Evolutionary conservation across 23 tunicate genomes (phyloP), one percentile per base, ranked within the genome.

Genomic region (Botrylloides violaceus): DNA sequence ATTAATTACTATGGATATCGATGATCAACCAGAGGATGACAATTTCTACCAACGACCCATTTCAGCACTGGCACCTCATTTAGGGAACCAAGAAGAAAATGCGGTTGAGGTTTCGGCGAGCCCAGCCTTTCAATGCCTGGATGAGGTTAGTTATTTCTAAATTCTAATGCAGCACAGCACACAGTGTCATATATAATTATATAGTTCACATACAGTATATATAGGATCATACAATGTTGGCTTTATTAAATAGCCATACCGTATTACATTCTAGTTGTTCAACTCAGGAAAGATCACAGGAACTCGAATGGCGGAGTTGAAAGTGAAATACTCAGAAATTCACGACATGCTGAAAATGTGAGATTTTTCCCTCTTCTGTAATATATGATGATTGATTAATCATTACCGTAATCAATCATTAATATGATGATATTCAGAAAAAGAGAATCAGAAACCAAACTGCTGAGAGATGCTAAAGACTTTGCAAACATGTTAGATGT

Each of bases 41-140:
- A 25, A 25, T 21, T 43, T 15, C 15, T 85, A 87, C 38, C 76
- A 76, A 29, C 76, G 88, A 38, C 96, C 96, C 12, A 88, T 88
- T 56, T 88, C 96, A 32, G 96, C 96, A 4, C 31, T 88, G 63
- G 96, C 96, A 27, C 96, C 96, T 12, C 36, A 72, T 36, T 83
- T 88, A 49, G 76, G 80, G 28, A 28, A 60, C 15, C 96, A 88
- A 71, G 96, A 88, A 66, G 96, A 81, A 73, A 72, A 76, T 58
- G 84, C 81, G 70, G 84, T 81, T 34, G 97, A 90, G 70, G 90
- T 90, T 9, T 58, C 90, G 24, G 89, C 97, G 38, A 90, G 97
- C 49, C 97, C 97, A 18, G 97, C 97, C 25, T 90, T 83, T 36
- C 97, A 90, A 64, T 83, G 89, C 36, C 61, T 90, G 35, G 97